phyloP scores from a whole-genome alignment of 1,140 invertebrate species.

The Drosophila burlai region DNA sequence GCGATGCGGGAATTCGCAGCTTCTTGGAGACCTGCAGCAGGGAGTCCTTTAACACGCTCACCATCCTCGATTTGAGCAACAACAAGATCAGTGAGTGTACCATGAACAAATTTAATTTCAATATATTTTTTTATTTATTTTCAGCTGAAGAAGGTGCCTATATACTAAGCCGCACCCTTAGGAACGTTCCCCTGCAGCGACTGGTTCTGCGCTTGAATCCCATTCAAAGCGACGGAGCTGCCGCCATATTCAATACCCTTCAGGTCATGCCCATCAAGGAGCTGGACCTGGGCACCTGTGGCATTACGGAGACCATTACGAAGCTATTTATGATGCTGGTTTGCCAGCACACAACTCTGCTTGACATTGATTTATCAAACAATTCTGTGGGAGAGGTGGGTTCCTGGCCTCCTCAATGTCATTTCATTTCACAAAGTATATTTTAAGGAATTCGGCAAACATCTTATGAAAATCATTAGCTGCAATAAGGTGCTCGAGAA shows the following conservation, averaged over 20 bases:
- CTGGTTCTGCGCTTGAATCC: conserved; percentile 79
- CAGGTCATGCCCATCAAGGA: conserved; percentile 63
- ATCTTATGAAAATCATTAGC: conserved; percentile 69
- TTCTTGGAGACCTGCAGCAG: conserved; percentile 75
- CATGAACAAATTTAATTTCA: too few species aligned
- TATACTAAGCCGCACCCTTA: conserved; percentile 63
- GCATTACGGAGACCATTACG: conserved; percentile 66
- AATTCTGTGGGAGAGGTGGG: conserved; percentile 72
- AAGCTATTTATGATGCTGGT: conserved; percentile 77
- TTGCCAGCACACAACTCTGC: conserved; percentile 64
- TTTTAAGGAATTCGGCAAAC: conserved; percentile 69
- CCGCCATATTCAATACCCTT: conserved; percentile 74
- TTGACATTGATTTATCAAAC: conserved; percentile 75
- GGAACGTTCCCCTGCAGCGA: conserved; percentile 55
- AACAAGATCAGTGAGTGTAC: conserved; percentile 79
- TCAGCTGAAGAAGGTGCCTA: conserved; percentile 83
- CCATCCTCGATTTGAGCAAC: conserved; percentile 78
- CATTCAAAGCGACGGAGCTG: conserved; percentile 79
- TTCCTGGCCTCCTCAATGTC: not conserved
- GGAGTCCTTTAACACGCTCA: conserved; percentile 76
- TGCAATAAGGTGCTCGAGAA: conserved; percentile 72
- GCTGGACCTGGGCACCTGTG: conserved; percentile 72
- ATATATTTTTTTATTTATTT: not conserved
- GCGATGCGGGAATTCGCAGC: conserved; percentile 79
- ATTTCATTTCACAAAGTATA: not conserved